Base-by-base conservation (phyloP, 2,797 vertebrate species). In the Melanotaenia nigrans region DNA sequence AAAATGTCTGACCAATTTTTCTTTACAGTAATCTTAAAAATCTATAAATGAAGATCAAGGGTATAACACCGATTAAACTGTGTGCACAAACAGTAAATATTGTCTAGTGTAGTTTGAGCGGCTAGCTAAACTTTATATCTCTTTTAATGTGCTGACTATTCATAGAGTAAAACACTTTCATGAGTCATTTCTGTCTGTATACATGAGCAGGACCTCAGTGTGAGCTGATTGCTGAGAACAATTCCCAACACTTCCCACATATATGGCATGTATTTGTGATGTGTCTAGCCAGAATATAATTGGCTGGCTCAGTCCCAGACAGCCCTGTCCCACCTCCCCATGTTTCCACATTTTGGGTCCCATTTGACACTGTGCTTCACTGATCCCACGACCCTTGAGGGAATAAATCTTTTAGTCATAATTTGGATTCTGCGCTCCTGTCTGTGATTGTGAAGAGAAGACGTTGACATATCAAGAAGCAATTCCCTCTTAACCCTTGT, bases 211-310 rank as follows among this genome's bases (percentile, higher is more conserved):
- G 42, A 68, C 42, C 54, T 80, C 68, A 59, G 65, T 61, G 61
- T 65, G 65, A 53, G 28, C 54, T 59, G 45, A 59, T 67, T 68
- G 78, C 54, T 59, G 53, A 71, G 75, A 78, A 80, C 13, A 40
- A 14, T 40, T 40, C 38, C 38, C 38, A 14, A 14, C 38, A 40
- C 14, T 84, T 89, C 73, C 77, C 85, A 88, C 79, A 75, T 79
- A 71, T 60, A 57, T 78, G 68, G 35, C 56, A 66, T 75, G 65
- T 68, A 69, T 83, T 83, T 45, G 78, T 74, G 80, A 65, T 80
- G 82, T 87, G 93, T 94, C 93, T 94, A 84, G 93, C 76, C 93
- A 83, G 56, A 58, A 85, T 88, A 92, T 94, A 94, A 94, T 94
- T 93, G 92, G 85, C 87, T 65, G 68, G 79, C 72, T 89, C 77